phyloP scores from a whole-genome alignment of 2,888 invertebrate genomes.

The Perizoma affinitatum region DNA sequence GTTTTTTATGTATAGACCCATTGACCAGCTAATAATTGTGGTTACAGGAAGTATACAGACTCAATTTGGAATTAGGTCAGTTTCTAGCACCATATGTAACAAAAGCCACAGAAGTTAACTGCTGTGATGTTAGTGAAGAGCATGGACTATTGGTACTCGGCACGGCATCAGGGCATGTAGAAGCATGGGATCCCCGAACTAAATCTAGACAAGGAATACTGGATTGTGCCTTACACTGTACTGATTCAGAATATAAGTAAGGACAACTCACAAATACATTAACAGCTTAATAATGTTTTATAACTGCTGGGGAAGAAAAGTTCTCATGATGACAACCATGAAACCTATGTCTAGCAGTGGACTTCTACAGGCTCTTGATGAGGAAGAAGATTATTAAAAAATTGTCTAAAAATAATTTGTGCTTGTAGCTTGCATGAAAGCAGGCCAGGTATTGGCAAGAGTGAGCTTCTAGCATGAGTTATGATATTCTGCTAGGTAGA shows the following conservation, averaged over 20 bases:
- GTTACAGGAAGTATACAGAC: slow-evolving; percentile 94
- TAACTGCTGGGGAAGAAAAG: no score
- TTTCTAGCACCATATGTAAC: slow-evolving; percentile 94
- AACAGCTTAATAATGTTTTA: neutral
- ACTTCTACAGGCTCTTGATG: no score
- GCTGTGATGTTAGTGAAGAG: slow-evolving; percentile 92
- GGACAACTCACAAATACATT: neutral
- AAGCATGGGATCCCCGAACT: slow-evolving; percentile 97
- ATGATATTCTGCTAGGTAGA: no score
- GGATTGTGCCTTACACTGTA: slow-evolving; percentile 90
- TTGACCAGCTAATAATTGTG: neutral
- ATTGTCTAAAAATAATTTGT: no score
- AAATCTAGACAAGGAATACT: slow-evolving; percentile 90
- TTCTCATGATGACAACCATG: no score
- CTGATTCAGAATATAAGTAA: slow-evolving; percentile 78
- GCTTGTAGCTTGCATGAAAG: no score
- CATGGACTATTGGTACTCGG: slow-evolving; percentile 95
- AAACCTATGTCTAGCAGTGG: no score
- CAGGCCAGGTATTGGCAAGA: no score
- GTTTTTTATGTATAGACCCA: neutral
- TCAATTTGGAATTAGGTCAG: slow-evolving; percentile 97
- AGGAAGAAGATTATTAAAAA: no score
- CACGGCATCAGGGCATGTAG: slow-evolving; percentile 95
- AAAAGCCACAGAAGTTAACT: slow-evolving; percentile 90
- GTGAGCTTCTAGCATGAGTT: no score